These are phyloP conservation scores for Drosophila meridionalis DNA, from an alignment of 2,888 invertebrate genomes.

Conservation along the genomic window DNA sequence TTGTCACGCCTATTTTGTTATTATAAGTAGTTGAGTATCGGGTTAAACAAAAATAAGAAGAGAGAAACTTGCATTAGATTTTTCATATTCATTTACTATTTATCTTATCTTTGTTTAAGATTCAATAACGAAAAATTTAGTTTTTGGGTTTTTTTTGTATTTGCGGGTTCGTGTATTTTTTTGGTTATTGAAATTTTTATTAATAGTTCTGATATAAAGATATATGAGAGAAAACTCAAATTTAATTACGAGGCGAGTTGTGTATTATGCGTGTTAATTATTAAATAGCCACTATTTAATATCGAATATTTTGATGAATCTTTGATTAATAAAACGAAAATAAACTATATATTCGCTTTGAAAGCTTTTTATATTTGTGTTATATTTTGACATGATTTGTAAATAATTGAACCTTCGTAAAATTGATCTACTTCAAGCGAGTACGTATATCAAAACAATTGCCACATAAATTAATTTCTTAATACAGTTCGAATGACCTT, in stretches of 20 bases:
- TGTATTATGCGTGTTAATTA: constrained; percentile 20
- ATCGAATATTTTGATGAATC: background rate
- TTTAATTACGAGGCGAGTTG: constrained; percentile 20
- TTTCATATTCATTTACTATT: constrained; percentile 37
- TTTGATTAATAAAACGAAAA: background rate
- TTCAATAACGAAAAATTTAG: background rate
- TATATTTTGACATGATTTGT: background rate
- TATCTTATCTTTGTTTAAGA: constrained; percentile 16
- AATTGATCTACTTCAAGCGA: background rate
- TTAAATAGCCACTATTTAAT: constrained; percentile 17
- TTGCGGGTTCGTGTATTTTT: constrained; percentile 17
- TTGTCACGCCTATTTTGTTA: constrained; percentile 91
- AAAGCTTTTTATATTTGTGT: background rate
- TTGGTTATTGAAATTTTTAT: constrained; percentile 18
- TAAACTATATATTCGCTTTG: background rate
- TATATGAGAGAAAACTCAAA: constrained; percentile 39
- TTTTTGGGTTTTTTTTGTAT: background rate
- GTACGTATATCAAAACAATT: background rate
- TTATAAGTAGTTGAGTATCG: constrained; percentile 17
- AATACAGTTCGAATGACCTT: background rate
- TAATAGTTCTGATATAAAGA: constrained; percentile 33
- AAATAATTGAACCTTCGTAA: background rate
- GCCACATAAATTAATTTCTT: background rate
- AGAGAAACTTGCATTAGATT: constrained; percentile 45
- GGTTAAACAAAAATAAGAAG: constrained; percentile 30